Base-by-base conservation (phyloP, 2,113 vertebrate species). In the Calypte anna region DNA sequence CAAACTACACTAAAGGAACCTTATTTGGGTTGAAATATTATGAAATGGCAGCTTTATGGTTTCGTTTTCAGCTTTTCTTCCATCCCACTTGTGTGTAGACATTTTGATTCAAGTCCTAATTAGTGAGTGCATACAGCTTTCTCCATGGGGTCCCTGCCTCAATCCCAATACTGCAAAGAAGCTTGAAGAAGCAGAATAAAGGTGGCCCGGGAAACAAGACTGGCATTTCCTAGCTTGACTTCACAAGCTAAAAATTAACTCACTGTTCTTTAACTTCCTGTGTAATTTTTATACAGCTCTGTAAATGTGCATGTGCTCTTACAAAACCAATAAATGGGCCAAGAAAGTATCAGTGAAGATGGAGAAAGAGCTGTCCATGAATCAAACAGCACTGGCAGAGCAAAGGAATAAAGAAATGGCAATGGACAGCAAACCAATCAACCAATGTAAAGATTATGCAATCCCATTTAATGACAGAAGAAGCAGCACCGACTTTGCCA, bases 101-200 rank as follows among this genome's bases (percentile, higher is more conserved):
- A 61, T 88, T 96, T 69, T 14, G 1, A 95, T 86, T 96, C 81
- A 80, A 93, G 67, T 68, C 88, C 82, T 93, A 96, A 91, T 95
- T 93, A 83, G 81, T 57, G 22, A 91, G 30, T 70, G 21, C 72
- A 46, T 64, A 33, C 21, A 88, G 62, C 54, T 90, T 38, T 86
- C 86, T 93, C 91, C 82, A 84, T 40, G 67, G 48, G 68, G 72
- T 86, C 64, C 36, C 44, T 90, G 66, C 68, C 76, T 93, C 85
- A 78, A 46, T 66, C 57, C 14, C 24, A 72, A 50, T 38, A 88
- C 58, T 88, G 79, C 82, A 95, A 90, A 90, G 76, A 70, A 91
- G 74, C 57, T 61, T 68, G 61, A 86, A 70, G 54, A 19, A 88
- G 21, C 8, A 86, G 68, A 95, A 95, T 72, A 81, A 86, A 86